Evolutionary conservation across 2,113 vertebrate genomes (phyloP).

Genomic region (Zeus faber): DNA sequence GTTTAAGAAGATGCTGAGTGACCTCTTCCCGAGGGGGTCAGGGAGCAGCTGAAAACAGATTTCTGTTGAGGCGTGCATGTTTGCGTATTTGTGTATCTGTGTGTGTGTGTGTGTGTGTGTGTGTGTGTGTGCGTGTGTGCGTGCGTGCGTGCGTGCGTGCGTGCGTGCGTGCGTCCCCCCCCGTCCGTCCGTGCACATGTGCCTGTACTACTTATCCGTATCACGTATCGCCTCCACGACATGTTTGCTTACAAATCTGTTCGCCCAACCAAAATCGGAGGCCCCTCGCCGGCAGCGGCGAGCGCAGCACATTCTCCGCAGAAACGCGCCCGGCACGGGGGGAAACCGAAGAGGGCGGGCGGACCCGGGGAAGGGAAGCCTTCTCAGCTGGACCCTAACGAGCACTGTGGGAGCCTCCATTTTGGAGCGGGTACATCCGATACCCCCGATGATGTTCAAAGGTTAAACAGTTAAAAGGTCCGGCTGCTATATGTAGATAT

Average conservation of each 20-base stretch:
- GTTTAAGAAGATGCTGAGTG: constrained; percentile 57
- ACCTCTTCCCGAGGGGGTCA: constrained; percentile 52
- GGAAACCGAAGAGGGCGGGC: constrained; percentile 44
- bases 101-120: neutral
- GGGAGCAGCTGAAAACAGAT: constrained; percentile 59
- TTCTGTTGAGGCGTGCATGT: constrained; percentile 13
- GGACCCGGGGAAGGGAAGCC: constrained; percentile 57
- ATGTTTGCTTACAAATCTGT: constrained; percentile 53
- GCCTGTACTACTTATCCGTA: constrained; percentile 45
- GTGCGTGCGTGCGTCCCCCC: neutral
- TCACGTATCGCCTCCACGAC: constrained; percentile 57
- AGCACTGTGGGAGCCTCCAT: constrained; percentile 64
- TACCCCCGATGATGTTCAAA: constrained; percentile 66
- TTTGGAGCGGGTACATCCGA: constrained; percentile 59
- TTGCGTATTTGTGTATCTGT: constrained; percentile 14
- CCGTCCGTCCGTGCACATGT: no score
- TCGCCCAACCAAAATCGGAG: constrained; percentile 31
- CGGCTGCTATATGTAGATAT: constrained; percentile 71
- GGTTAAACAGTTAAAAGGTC: constrained; percentile 72
- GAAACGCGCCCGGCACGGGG: neutral
- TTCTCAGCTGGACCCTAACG: constrained; percentile 46
- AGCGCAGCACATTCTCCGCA: constrained; percentile 50
- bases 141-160: constrained; percentile 14
- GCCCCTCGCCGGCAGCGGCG: constrained; percentile 35
- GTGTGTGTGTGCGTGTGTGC: constrained; percentile 15